A percentile compares a stretch with the other conserved stretches of the same genome.
Evolutionary conservation across 2,888 invertebrate genomes (phyloP).

Genomic region (Scelioninae gen. 2): DNA sequence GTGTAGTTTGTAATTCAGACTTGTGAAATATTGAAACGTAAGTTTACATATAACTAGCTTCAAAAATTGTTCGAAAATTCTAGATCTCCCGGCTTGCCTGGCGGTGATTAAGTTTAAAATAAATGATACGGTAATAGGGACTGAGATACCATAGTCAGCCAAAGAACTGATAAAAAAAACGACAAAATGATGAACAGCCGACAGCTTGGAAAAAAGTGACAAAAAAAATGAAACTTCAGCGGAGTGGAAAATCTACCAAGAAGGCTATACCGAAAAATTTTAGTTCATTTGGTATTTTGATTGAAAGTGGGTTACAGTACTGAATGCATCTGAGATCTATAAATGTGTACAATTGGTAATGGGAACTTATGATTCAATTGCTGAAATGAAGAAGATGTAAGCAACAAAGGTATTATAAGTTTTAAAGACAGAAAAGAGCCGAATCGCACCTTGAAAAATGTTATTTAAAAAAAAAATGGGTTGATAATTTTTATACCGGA

Average conservation of each 20-base stretch:
- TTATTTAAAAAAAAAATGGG: background rate
- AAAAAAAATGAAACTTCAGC: no score
- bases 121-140: no score
- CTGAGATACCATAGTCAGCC: no score
- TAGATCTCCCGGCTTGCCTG: no score
- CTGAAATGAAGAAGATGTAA: conserved; percentile 25
- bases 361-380: background rate
- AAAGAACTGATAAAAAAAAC: no score
- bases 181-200: no score
- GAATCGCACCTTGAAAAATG: conserved; percentile 5
- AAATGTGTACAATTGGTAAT: conserved; percentile 3
- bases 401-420: conserved; percentile 22
- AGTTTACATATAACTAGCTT: no score
- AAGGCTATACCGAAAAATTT: conserved; percentile 10
- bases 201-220: no score
- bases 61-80: no score
- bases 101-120: no score
- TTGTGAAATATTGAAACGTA: no score
- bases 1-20: no score
- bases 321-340: conserved; percentile 3
- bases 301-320: background rate
- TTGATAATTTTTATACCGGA: conserved; percentile 9
- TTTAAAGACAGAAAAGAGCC: conserved; percentile 20
- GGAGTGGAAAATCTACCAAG: conserved; percentile 1
- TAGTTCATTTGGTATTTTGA: conserved; percentile 21